Evolutionary conservation across 2,888 invertebrate species (phyloP).

Genomic region (Drosophila fulvimacula): DNA sequence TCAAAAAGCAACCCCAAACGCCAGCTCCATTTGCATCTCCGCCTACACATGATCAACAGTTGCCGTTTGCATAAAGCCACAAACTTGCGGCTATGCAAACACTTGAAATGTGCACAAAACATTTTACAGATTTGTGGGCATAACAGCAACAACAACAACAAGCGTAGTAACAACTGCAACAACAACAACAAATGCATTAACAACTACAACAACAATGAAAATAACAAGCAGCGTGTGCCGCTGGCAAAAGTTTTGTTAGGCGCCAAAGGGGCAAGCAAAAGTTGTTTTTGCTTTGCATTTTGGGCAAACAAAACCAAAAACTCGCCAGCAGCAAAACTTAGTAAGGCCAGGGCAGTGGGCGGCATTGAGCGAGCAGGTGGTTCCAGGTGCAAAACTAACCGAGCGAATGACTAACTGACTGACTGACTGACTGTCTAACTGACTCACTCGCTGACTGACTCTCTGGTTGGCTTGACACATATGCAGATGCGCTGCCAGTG

Average conservation of each 20-base stretch:
- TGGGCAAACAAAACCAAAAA: slow-evolving; percentile 45
- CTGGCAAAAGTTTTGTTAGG: slow-evolving; percentile 43
- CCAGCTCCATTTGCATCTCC: too few relatives aligned
- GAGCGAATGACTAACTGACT: slow-evolving; percentile 12
- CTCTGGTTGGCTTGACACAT: slow-evolving; percentile 28
- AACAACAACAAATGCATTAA: slow-evolving; percentile 8
- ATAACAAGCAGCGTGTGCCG: slow-evolving; percentile 24
- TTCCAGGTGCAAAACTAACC: slow-evolving; percentile 42
- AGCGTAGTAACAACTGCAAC: too few relatives aligned
- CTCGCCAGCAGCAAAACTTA: slow-evolving; percentile 29
- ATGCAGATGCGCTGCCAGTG: slow-evolving; percentile 33
- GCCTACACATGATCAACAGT: slow-evolving; percentile 37
- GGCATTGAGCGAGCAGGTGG: too few relatives aligned
- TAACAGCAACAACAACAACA: slow-evolving; percentile 35
- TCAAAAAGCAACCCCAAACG: neutral
- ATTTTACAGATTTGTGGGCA: slow-evolving; percentile 65
- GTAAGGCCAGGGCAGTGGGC: neutral
- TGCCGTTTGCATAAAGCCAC: slow-evolving; percentile 38
- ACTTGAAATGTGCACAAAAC: slow-evolving; percentile 65
- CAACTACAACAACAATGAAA: slow-evolving; percentile 20
- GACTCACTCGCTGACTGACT: neutral
- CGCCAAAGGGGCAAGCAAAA: slow-evolving; percentile 37
- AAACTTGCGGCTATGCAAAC: slow-evolving; percentile 60
- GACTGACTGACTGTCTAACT: neutral
- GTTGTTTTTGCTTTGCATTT: slow-evolving; percentile 36